Percentiles rank a stretch among this genome's conserved stretches.
Conservation (phyloP, 1,140 invertebrate genomes). For the Leptinotarsa undecemlineata region DNA sequence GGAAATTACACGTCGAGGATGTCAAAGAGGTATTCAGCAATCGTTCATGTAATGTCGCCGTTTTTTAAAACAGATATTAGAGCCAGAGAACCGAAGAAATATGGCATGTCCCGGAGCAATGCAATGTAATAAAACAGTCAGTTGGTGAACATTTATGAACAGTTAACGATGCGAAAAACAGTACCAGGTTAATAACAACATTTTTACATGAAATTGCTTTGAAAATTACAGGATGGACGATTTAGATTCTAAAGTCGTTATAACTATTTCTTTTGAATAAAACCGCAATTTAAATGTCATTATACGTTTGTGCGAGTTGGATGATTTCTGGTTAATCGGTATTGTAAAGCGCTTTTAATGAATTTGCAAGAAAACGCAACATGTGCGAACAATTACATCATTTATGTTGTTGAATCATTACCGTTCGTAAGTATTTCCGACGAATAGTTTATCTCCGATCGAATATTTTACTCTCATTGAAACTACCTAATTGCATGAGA, state of each 20-base stretch:
- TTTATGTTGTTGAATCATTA: constrained; percentile 4
- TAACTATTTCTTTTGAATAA: constrained; percentile 31
- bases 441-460: not conserved
- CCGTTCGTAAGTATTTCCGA: not conserved
- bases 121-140: constrained; percentile 30
- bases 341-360: constrained; percentile 26
- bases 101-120: constrained; percentile 28
- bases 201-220: constrained; percentile 39
- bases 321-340: constrained; percentile 15
- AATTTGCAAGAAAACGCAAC: constrained; percentile 19
- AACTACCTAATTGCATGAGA: no score
- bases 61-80: constrained; percentile 8
- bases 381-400: constrained; percentile 16
- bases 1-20: constrained; percentile 8
- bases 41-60: constrained; percentile 20
- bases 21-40: constrained; percentile 23
- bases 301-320: constrained; percentile 23
- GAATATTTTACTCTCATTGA: not conserved
- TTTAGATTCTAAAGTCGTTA: constrained; percentile 31
- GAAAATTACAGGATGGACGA: constrained; percentile 38
- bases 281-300: constrained; percentile 40
- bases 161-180: constrained; percentile 44
- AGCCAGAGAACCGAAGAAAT: constrained; percentile 22
- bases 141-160: constrained; percentile 37
- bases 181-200: constrained; percentile 38